phyloP scores from a whole-genome alignment of 1,140 invertebrate species.

The Saccostrea glomerata region DNA sequence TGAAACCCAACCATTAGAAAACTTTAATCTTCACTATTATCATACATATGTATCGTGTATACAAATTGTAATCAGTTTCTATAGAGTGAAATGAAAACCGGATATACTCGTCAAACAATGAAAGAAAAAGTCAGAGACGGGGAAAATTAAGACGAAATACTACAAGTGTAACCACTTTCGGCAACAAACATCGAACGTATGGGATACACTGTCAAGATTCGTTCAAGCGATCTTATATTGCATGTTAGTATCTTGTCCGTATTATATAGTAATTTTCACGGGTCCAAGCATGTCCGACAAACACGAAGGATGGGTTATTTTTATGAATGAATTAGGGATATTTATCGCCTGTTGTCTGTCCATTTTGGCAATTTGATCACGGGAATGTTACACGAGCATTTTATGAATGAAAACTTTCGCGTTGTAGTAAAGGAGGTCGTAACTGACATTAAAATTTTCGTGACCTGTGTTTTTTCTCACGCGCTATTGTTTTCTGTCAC shows the following conservation, averaged over 20 bases:
- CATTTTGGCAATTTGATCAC: slow-evolving; percentile 31
- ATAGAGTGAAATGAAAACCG: neutral
- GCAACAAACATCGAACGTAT: neutral
- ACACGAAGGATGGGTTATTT: slow-evolving; percentile 14
- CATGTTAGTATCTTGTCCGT: slow-evolving; percentile 24
- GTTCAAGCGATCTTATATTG: neutral
- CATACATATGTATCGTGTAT: neutral
- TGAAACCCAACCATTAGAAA: slow-evolving; percentile 7
- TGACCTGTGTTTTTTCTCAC: neutral
- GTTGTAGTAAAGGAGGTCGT: neutral
- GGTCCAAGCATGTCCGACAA: slow-evolving; percentile 29
- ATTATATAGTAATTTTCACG: neutral
- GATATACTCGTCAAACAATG: slow-evolving; percentile 1
- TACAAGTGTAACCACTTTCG: slow-evolving; percentile 14
- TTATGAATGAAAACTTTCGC: slow-evolving; percentile 25
- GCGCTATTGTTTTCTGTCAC: slow-evolving; percentile 7
- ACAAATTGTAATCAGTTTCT: neutral
- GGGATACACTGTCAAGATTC: neutral
- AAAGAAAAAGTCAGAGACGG: neutral
- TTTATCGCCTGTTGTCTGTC: slow-evolving; percentile 35
- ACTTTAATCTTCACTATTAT: neutral
- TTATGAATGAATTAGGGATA: slow-evolving; percentile 22
- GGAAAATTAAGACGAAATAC: neutral
- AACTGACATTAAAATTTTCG: slow-evolving; percentile 21
- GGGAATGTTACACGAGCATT: slow-evolving; percentile 23